Evolutionary conservation across 1,140 invertebrate species (phyloP).

Genomic region (Amphibalanus amphitrite): DNA sequence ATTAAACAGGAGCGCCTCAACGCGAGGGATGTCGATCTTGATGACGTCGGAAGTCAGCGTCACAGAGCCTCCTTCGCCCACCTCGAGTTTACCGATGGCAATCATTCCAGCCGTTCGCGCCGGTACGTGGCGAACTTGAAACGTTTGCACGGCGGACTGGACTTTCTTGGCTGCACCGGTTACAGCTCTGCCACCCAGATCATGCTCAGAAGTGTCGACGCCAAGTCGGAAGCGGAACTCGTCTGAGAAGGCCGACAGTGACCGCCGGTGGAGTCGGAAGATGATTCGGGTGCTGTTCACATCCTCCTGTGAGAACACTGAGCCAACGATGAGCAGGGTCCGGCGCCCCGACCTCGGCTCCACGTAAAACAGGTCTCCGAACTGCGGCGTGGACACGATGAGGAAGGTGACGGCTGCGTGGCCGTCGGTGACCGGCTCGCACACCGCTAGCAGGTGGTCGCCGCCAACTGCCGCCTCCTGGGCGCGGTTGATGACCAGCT

Average conservation of each 20-base stretch:
- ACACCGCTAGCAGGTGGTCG: slow-evolving; percentile 46
- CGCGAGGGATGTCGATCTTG: slow-evolving; percentile 48
- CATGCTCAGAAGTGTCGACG: slow-evolving; percentile 59
- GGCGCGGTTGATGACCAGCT: slow-evolving; percentile 43
- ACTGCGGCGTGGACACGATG: slow-evolving; percentile 26
- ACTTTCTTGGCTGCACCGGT: too few species aligned
- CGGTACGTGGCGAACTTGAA: slow-evolving; percentile 39
- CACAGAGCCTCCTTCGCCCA: slow-evolving; percentile 56
- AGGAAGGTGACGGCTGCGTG: slow-evolving; percentile 45
- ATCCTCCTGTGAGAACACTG: slow-evolving; percentile 66
- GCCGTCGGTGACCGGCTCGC: slow-evolving; percentile 45
- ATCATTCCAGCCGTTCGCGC: slow-evolving; percentile 29
- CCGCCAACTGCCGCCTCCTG: slow-evolving; percentile 41
- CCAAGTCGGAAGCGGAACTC: slow-evolving; percentile 51
- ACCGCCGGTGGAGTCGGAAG: slow-evolving; percentile 45
- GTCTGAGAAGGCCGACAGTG: slow-evolving; percentile 60
- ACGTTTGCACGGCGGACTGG: slow-evolving; percentile 35
- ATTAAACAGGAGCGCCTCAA: slow-evolving; percentile 55
- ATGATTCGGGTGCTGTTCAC: slow-evolving; percentile 44
- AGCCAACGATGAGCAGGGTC: slow-evolving; percentile 34
- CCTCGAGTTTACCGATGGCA: slow-evolving; percentile 44
- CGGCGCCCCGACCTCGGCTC: slow-evolving; percentile 15
- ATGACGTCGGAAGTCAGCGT: slow-evolving; percentile 42
- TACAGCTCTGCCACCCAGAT: too few species aligned
- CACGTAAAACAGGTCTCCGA: slow-evolving; percentile 25